These are phyloP conservation scores for Hydractinia symbiolongicarpus DNA, from an alignment of 30 jellyfish, hydroid and myxozoan species.

Conservation along the genomic window DNA sequence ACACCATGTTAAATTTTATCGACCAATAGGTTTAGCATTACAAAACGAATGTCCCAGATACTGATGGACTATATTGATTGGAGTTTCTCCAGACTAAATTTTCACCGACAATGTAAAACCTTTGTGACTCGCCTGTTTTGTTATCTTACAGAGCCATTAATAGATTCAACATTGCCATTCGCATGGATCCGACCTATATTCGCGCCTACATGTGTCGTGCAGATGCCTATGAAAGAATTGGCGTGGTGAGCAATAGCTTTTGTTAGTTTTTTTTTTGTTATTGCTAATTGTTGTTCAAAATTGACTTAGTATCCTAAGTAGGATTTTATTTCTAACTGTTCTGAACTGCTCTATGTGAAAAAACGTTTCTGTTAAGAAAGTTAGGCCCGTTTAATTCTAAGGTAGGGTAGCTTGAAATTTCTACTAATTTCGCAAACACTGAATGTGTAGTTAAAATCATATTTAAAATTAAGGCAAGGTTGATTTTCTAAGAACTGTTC, in stretches of 20 bases:
- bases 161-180: constrained; percentile 61
- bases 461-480: too few relatives aligned
- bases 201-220: constrained; percentile 86
- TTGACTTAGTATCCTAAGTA: background rate
- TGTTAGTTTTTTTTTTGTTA: background rate
- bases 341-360: background rate
- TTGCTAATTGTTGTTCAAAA: background rate
- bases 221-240: constrained; percentile 48
- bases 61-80: background rate
- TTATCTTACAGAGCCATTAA: constrained; percentile 55
- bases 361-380: too few relatives aligned
- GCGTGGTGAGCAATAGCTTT: constrained; percentile 20
- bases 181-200: constrained; percentile 69
- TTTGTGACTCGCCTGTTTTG: background rate
- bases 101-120: background rate
- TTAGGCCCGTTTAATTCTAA: too few relatives aligned
- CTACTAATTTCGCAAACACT: too few relatives aligned
- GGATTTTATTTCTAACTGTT: background rate
- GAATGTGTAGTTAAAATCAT: too few relatives aligned
- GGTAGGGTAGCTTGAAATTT: too few relatives aligned
- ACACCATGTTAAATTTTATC: too few relatives aligned
- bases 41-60: background rate
- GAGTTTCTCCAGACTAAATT: background rate
- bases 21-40: too few relatives aligned
- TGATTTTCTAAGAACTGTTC: too few relatives aligned